A percentile compares a stretch with the other conserved stretches of the same genome.
Conservation (phyloP, 2,113 vertebrate species). For the Grallaria varia region DNA sequence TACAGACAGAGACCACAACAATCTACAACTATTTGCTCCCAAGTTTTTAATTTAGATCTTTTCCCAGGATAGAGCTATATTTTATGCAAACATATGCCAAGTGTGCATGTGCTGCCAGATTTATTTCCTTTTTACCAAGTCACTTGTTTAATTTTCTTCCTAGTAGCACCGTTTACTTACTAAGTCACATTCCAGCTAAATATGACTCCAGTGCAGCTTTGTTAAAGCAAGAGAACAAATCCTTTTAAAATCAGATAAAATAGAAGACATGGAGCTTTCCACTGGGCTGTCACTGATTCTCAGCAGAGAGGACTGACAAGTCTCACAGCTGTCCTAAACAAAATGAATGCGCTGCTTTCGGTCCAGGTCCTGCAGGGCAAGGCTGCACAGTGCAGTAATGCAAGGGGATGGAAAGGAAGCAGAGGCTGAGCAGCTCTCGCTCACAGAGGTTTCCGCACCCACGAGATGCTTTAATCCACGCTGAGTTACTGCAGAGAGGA, state of each 20-base stretch:
- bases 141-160: not conserved
- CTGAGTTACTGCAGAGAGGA: not conserved
- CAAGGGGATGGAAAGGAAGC: not conserved
- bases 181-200: not conserved
- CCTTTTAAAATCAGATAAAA: not conserved
- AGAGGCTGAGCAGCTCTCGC: not conserved
- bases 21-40: not conserved
- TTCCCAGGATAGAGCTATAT: not conserved
- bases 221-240: not conserved
- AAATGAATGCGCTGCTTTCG: not conserved
- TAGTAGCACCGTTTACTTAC: not conserved
- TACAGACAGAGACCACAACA: not conserved
- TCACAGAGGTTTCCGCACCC: not conserved
- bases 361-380: not conserved
- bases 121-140: not conserved
- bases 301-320: not conserved
- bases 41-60: not conserved
- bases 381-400: fast-evolving
- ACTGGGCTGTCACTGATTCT: not conserved
- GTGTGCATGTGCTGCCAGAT: not conserved
- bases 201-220: not conserved
- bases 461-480: not conserved
- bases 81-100: not conserved
- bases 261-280: not conserved
- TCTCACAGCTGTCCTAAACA: not conserved